Percentiles rank a stretch among this genome's conserved stretches.
These are phyloP conservation scores for Trogon surrucura DNA, from an alignment of 2,113 vertebrate genomes.

Conservation along the genomic window DNA sequence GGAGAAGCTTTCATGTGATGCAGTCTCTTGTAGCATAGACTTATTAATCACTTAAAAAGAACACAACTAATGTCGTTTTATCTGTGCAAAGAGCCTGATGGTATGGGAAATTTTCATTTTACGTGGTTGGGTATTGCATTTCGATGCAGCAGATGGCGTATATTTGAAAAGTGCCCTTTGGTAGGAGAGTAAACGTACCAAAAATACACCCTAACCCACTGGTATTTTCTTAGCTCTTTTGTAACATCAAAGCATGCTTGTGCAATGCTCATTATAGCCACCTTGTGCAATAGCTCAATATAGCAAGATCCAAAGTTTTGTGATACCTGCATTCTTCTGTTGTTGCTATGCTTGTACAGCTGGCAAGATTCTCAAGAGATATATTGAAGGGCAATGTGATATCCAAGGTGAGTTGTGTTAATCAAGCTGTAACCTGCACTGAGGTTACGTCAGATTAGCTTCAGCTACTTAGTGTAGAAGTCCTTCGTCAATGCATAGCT, in stretches of 20 bases:
- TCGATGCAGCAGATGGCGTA: background rate
- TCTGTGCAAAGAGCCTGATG: conserved; percentile 3
- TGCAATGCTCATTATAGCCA: background rate
- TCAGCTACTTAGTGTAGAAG: background rate
- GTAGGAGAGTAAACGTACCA: background rate
- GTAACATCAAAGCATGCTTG: conserved; percentile 32
- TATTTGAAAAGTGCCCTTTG: background rate
- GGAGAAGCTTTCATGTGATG: background rate
- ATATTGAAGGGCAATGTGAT: background rate
- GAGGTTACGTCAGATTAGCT: background rate
- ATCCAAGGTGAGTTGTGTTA: background rate
- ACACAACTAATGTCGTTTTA: background rate
- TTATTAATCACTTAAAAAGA: background rate
- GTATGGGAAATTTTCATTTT: conserved; percentile 3
- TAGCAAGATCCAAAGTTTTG: background rate
- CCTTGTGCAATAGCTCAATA: background rate
- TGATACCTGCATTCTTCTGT: conserved; percentile 44
- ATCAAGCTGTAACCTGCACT: background rate
- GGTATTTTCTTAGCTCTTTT: conserved; percentile 33
- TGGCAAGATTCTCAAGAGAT: conserved; percentile 32
- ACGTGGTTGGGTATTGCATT: background rate
- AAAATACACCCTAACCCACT: background rate
- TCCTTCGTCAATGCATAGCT: background rate
- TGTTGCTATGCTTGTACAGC: conserved; percentile 26
- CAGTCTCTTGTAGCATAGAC: background rate